phyloP scores from a whole-genome alignment of 1,140 invertebrate species.

The Drosophila sulfurigaster region DNA sequence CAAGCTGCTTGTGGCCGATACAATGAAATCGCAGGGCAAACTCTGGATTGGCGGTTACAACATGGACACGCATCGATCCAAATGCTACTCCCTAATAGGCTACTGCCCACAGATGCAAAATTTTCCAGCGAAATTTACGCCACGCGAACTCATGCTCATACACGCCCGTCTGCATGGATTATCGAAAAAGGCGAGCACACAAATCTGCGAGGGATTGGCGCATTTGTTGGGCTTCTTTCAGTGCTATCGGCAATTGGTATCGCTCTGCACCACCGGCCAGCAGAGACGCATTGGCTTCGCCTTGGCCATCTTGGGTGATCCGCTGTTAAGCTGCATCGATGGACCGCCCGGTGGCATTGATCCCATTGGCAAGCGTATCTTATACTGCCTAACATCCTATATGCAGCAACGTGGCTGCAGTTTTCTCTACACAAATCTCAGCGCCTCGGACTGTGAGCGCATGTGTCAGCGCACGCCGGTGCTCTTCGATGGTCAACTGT shows the following conservation, averaged over 20 bases:
- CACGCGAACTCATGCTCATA: constrained; percentile 44
- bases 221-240: constrained; percentile 46
- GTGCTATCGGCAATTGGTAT: constrained; percentile 26
- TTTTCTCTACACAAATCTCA: constrained; percentile 91
- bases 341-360: constrained; percentile 91
- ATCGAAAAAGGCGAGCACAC: not conserved
- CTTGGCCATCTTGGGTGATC: constrained; percentile 95
- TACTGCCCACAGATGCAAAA: constrained; percentile 48
- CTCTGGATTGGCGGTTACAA: constrained; percentile 52
- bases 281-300: constrained; percentile 94
- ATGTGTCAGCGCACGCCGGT: constrained; percentile 92
- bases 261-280: constrained; percentile 90
- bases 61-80: constrained; percentile 13
- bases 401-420: constrained; percentile 81
- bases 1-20: constrained; percentile 45
- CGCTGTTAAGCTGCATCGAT: constrained; percentile 79
- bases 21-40: constrained; percentile 17
- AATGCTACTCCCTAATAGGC: constrained; percentile 46
- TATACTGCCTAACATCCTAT: constrained; percentile 88
- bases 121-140: constrained; percentile 48
- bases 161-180: constrained; percentile 45
- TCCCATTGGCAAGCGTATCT: constrained; percentile 90
- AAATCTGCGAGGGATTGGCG: constrained; percentile 38
- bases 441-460: constrained; percentile 93
- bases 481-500: constrained; percentile 92